Evolutionary conservation across 1,140 invertebrate species (phyloP).

Genomic region (Lasioglossum albipes): DNA sequence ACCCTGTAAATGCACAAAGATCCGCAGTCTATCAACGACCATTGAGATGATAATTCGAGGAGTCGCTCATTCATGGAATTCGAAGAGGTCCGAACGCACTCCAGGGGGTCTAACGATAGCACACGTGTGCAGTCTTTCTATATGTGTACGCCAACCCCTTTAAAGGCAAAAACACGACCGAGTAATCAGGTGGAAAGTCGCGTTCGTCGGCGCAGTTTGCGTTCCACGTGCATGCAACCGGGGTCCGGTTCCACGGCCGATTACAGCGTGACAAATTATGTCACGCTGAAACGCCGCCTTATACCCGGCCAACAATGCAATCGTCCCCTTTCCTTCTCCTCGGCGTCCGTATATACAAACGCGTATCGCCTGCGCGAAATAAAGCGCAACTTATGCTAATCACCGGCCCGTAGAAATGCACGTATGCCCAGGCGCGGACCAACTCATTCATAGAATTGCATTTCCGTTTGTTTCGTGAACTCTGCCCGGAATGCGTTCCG

Average conservation of each 20-base stretch:
- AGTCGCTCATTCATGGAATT: too few relatives aligned
- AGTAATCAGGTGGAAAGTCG: slow-evolving; percentile 6
- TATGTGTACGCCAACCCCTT: too few relatives aligned
- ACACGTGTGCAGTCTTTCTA: too few relatives aligned
- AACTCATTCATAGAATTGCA: slow-evolving; percentile 17
- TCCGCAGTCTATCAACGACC: too few relatives aligned
- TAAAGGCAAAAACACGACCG: neutral
- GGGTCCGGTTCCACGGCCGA: slow-evolving; percentile 28
- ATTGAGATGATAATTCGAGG: too few relatives aligned
- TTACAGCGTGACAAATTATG: slow-evolving; percentile 56
- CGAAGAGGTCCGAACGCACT: too few relatives aligned
- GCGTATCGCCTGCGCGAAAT: neutral
- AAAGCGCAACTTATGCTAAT: slow-evolving; percentile 24
- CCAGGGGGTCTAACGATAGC: too few relatives aligned
- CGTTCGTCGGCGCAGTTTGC: slow-evolving; percentile 3
- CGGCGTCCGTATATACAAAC: neutral
- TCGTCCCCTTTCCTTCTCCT: slow-evolving; percentile 4
- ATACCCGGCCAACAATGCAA: slow-evolving; percentile 16
- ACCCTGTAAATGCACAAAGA: too few relatives aligned
- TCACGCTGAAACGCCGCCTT: slow-evolving; percentile 55
- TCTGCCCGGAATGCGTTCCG: neutral
- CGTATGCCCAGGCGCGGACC: neutral
- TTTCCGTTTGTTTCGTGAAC: slow-evolving; percentile 9
- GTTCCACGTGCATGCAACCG: slow-evolving; percentile 23
- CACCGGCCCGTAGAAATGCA: slow-evolving; percentile 7